These are phyloP conservation scores for Ammodytes dubius DNA, from an alignment of 2,113 vertebrate genomes.

Conservation along the genomic window DNA sequence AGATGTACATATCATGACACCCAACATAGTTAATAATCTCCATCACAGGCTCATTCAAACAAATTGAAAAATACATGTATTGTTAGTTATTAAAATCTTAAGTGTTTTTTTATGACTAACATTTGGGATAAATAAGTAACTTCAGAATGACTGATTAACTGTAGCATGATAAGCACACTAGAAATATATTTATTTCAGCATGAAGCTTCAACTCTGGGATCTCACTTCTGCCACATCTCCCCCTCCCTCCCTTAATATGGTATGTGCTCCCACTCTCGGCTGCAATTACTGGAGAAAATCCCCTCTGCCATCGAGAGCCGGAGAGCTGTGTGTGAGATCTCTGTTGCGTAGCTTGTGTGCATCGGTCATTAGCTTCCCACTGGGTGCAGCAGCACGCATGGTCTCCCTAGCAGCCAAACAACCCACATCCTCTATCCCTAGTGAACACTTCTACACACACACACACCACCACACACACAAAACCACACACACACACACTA, in stretches of 20 bases:
- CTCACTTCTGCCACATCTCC: slow-evolving; percentile 7
- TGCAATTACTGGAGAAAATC: slow-evolving; percentile 69
- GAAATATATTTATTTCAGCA: slow-evolving; percentile 10
- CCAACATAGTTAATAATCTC: no score
- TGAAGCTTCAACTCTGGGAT: slow-evolving; percentile 17
- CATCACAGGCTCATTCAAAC: no score
- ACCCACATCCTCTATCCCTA: slow-evolving; percentile 53
- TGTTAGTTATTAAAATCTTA: background rate
- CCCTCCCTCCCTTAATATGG: slow-evolving; percentile 9
- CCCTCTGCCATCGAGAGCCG: slow-evolving; percentile 42
- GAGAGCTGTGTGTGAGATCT: slow-evolving; percentile 47
- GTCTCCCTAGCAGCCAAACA: slow-evolving; percentile 61
- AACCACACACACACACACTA: slow-evolving; percentile 5
- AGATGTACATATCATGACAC: no score
- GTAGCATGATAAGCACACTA: background rate
- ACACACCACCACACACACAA: no score
- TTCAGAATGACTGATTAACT: background rate
- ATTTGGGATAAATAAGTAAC: background rate
- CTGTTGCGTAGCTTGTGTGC: slow-evolving; percentile 48
- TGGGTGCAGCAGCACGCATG: slow-evolving; percentile 68
- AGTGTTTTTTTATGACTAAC: background rate
- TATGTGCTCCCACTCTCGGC: slow-evolving; percentile 45
- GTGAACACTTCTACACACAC: slow-evolving; percentile 48
- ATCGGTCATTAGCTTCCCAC: slow-evolving; percentile 75
- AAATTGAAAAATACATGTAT: background rate